A percentile compares a stretch with the other conserved stretches of the same genome.
phyloP scores from a whole-genome alignment of 2,797 vertebrate genomes.

The Phrynocephalus guinanensis region DNA sequence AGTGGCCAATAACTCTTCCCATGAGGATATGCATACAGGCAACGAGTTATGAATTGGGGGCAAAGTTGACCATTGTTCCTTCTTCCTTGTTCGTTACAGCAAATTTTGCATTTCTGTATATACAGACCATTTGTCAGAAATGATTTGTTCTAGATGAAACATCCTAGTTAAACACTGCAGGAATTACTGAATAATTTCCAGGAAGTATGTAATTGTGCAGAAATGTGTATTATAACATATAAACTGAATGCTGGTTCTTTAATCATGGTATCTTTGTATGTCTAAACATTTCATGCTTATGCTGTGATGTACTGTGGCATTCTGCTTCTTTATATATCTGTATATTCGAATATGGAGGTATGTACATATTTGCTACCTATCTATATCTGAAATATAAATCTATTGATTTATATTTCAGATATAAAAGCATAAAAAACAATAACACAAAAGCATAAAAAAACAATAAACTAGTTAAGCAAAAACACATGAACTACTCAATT shows the following conservation, averaged over 20 bases:
- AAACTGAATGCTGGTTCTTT: not conserved
- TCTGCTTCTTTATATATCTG: constrained; percentile 1
- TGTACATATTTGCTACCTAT: not conserved
- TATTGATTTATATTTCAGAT: not conserved
- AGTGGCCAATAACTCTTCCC: constrained; percentile 7
- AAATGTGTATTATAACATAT: not conserved
- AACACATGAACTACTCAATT: too few relatives aligned
- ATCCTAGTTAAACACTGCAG: not conserved
- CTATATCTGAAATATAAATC: not conserved
- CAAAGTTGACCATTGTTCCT: constrained; percentile 11
- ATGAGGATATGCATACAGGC: not conserved
- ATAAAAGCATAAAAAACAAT: too few relatives aligned
- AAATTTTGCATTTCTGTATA: not conserved
- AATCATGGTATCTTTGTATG: constrained; percentile 4
- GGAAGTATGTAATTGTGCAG: not conserved
- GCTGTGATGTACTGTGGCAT: not conserved
- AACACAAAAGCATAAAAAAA: too few relatives aligned
- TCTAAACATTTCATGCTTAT: not conserved
- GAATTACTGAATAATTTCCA: not conserved
- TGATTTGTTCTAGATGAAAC: not conserved
- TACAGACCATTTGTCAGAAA: not conserved
- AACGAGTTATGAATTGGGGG: not conserved
- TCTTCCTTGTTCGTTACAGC: constrained; percentile 10
- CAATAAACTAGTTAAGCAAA: too few relatives aligned
- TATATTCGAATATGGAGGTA: constrained; percentile 14